Conservation (phyloP, 2,888 invertebrate species). For the Drosophila lacicola region DNA sequence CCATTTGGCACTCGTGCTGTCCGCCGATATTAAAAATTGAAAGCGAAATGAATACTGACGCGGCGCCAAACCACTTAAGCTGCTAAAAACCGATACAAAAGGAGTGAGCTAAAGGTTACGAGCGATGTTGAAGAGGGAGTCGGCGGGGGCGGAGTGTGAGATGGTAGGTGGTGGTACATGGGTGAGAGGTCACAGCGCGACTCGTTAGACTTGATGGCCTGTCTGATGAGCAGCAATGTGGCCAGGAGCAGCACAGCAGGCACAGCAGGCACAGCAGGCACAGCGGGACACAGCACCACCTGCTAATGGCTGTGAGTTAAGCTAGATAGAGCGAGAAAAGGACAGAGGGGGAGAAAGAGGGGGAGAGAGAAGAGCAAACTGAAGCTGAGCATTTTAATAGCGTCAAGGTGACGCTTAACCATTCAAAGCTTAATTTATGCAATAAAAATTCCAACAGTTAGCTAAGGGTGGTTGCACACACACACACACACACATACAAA, state of each 20-base stretch:
- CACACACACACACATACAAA: slow-evolving; percentile 15
- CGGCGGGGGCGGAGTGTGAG: neutral
- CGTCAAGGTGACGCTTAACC: slow-evolving; percentile 79
- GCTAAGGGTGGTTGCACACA: slow-evolving; percentile 30
- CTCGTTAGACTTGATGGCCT: slow-evolving; percentile 69
- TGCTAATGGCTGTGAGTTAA: slow-evolving; percentile 50
- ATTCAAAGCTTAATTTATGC: slow-evolving; percentile 80
- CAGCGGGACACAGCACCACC: slow-evolving; percentile 49
- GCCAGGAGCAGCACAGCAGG: slow-evolving; percentile 26
- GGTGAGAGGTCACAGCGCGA: slow-evolving; percentile 29
- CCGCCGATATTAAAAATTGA: slow-evolving; percentile 68
- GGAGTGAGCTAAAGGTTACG: slow-evolving; percentile 12
- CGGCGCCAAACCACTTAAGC: slow-evolving; percentile 78
- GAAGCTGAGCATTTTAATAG: slow-evolving; percentile 66
- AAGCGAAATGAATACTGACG: slow-evolving; percentile 69
- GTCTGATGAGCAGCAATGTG: slow-evolving; percentile 54
- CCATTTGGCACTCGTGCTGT: slow-evolving; percentile 50
- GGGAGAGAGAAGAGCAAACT: neutral
- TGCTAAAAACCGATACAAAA: slow-evolving; percentile 68
- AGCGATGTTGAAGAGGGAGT: slow-evolving; percentile 1
- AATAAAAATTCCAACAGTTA: slow-evolving; percentile 71
- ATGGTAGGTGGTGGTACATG: neutral
- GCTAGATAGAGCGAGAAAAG: neutral
- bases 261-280: slow-evolving; percentile 13
- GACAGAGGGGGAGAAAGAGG: neutral